These are phyloP conservation scores for Sturmia bella DNA, from an alignment of 2,888 invertebrate genomes.

Conservation along the genomic window DNA sequence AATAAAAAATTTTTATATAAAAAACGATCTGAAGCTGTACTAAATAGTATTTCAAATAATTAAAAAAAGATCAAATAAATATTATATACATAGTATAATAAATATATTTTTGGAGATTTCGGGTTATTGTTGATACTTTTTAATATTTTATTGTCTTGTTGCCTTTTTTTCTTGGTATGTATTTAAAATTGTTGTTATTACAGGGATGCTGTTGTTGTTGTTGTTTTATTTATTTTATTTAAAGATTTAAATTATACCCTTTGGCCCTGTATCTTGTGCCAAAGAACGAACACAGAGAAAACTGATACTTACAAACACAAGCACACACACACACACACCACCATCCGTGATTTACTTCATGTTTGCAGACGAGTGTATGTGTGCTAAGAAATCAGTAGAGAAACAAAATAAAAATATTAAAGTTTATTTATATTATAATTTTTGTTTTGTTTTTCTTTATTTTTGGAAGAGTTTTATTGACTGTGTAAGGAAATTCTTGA, in stretches of 20 bases:
- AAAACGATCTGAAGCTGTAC: too few relatives aligned
- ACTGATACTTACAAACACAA: constrained; percentile 9
- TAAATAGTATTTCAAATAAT: too few relatives aligned
- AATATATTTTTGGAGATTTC: constrained; percentile 2
- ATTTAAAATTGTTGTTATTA: constrained; percentile 50
- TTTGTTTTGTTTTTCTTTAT: constrained; percentile 33
- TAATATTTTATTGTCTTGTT: constrained; percentile 19
- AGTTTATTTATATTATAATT: constrained; percentile 49
- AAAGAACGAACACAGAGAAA: constrained; percentile 24
- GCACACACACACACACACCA: too few relatives aligned
- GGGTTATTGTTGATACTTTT: constrained; percentile 26
- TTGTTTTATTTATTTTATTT: constrained; percentile 68
- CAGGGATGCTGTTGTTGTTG: constrained; percentile 43
- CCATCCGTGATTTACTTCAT: background rate
- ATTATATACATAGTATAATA: too few relatives aligned
- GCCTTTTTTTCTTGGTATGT: constrained; percentile 11
- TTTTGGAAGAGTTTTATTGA: constrained; percentile 55
- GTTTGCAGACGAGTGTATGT: constrained; percentile 33
- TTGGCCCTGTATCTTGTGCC: constrained; percentile 58
- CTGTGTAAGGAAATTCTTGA: constrained; percentile 39
- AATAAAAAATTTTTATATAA: too few relatives aligned
- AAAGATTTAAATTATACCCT: constrained; percentile 69
- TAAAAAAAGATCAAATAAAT: too few relatives aligned
- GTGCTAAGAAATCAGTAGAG: constrained; percentile 45
- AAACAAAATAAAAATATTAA: constrained; percentile 31